Conservation (phyloP, 2,888 invertebrate genomes). For the Meliscaeva auricollis region DNA sequence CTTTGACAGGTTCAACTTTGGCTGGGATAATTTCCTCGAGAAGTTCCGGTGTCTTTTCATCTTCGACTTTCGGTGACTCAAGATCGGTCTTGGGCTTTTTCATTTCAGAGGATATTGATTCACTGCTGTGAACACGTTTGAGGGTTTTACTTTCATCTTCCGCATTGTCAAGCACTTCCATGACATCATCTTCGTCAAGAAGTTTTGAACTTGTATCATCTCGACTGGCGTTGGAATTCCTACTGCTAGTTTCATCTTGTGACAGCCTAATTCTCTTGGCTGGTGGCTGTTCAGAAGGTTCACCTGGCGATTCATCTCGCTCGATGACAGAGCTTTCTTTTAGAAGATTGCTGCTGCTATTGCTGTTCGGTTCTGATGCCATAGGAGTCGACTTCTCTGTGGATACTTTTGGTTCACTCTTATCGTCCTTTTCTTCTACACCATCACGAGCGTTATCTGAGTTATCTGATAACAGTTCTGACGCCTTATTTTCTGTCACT, state of each 20-base stretch:
- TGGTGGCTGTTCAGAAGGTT: constrained; percentile 75
- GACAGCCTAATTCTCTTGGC: constrained; percentile 78
- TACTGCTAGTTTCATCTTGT: constrained; percentile 67
- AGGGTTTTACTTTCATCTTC: constrained; percentile 44
- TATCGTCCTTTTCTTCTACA: constrained; percentile 77
- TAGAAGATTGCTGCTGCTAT: constrained; percentile 80
- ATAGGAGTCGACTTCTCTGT: constrained; percentile 53
- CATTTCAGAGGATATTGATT: constrained; percentile 43
- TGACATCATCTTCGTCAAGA: constrained; percentile 39
- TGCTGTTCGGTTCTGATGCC: constrained; percentile 79
- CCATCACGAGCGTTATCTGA: constrained; percentile 83
- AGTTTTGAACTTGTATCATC: constrained; percentile 51
- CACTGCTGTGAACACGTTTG: constrained; percentile 57
- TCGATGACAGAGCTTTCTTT: constrained; percentile 57
- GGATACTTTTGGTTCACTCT: not conserved
- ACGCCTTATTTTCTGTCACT: not conserved
- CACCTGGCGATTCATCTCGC: constrained; percentile 57
- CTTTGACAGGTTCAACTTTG: constrained; percentile 10
- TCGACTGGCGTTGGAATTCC: constrained; percentile 46
- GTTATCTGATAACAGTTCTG: constrained; percentile 78
- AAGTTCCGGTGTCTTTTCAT: constrained; percentile 2
- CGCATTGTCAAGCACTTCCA: constrained; percentile 23
- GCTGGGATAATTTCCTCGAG: constrained; percentile 3
- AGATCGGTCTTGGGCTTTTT: constrained; percentile 76
- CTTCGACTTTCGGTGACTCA: constrained; percentile 38